Percentiles rank a stretch among this genome's conserved stretches.
Evolutionary conservation across 2,797 vertebrate species (phyloP).

Genomic region (Microctenopoma lineatum): DNA sequence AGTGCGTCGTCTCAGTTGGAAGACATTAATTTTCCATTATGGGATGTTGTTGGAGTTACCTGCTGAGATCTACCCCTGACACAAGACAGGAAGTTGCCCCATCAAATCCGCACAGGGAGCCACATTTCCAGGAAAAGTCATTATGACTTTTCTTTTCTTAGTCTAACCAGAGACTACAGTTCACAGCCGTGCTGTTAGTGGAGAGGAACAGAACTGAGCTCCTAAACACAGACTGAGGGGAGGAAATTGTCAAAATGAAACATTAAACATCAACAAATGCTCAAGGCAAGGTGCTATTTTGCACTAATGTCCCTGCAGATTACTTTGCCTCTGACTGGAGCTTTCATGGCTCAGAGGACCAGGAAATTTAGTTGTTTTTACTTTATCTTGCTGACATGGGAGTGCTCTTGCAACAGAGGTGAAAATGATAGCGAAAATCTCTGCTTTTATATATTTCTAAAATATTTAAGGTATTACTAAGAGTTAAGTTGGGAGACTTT

Average conservation of each 20-base stretch:
- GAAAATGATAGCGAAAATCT: slow-evolving; percentile 17
- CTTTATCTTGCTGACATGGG: slow-evolving; percentile 33
- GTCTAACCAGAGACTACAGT: slow-evolving; percentile 44
- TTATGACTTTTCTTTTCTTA: slow-evolving; percentile 35
- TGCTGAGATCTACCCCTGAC: slow-evolving; percentile 75
- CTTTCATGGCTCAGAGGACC: slow-evolving; percentile 53
- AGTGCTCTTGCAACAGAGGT: slow-evolving; percentile 23
- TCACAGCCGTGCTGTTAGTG: slow-evolving; percentile 53
- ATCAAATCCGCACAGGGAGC: slow-evolving; percentile 44
- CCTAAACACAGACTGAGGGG: slow-evolving; percentile 58
- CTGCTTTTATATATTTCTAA: not conserved
- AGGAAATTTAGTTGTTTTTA: slow-evolving; percentile 41
- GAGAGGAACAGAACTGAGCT: slow-evolving; percentile 64
- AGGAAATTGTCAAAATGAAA: slow-evolving; percentile 76
- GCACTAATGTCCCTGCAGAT: slow-evolving; percentile 67
- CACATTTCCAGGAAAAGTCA: slow-evolving; percentile 63
- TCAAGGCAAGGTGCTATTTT: slow-evolving; percentile 70
- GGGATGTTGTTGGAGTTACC: slow-evolving; percentile 75
- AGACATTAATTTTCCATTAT: slow-evolving; percentile 86
- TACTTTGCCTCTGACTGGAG: slow-evolving; percentile 60
- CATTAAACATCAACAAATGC: slow-evolving; percentile 76
- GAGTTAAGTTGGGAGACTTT: not conserved
- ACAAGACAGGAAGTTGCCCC: slow-evolving; percentile 60
- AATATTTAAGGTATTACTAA: not conserved
- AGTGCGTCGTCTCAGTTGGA: slow-evolving; percentile 74